Base-by-base conservation (phyloP, 2,797 vertebrate genomes). In the Typhlichthys subterraneus region DNA sequence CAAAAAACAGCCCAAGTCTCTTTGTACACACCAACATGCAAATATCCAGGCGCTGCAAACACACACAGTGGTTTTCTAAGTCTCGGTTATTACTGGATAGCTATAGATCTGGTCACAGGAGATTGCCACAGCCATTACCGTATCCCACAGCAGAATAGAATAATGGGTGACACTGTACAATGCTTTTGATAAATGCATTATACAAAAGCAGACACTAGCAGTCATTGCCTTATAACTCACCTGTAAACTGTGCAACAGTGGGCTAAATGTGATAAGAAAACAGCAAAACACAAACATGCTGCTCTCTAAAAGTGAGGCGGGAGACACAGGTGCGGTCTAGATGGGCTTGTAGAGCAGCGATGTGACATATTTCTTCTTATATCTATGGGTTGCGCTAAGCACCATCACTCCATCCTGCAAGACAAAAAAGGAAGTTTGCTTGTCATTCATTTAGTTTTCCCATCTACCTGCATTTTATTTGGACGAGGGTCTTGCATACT, bases 361-460 rank as follows among this genome's bases (percentile, higher is more conserved):
- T 19, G 97, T 99, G 79, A 99, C 97, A 0, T 99, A 99, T 74
- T 99, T 99, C 94, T 98, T 99, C 92, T 98, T 99, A 89, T 98
- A 99, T 76, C 97, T 90, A 84, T 99, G 97, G 0, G 97, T 98
- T 4, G 96, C 97, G 12, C 97, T 99, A 69, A 99, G 94, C 72
- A 99, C 97, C 97, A 98, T 98, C 57, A 99, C 96, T 0, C 96
- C 95, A 1, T 99, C 97, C 97, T 98, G 80, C 0, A 29, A 74
- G 48, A 58, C 65, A 1, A 65, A 5, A 65, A 48, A 70, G 6
- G 42, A 73, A 23, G 3, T 23, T 23, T 23, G 19, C 19, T 19
- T 19, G 23, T 23, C 23, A 23, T 23, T 23, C 3, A 23, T 23
- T 23, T 3, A 23, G 23, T 23, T 23, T 23, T 3, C 3, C 23